These are phyloP conservation scores for Cuniculus paca DNA, from an alignment of 2,797 vertebrate genomes.

Conservation along the genomic window DNA sequence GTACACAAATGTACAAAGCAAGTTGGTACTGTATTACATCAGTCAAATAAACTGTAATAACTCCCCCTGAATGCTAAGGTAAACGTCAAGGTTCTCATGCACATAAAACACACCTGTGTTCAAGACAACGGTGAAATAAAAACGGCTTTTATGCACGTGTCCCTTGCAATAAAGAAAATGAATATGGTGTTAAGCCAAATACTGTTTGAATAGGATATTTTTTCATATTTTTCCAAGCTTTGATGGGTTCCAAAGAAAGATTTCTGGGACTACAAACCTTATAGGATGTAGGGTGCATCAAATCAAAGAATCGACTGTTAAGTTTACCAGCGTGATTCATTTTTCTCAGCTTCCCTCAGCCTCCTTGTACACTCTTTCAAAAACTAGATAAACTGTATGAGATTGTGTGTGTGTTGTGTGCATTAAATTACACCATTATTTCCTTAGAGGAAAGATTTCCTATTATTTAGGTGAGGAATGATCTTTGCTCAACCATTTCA, in stretches of 20 bases:
- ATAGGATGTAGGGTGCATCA: slow-evolving; percentile 64
- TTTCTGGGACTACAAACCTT: slow-evolving; percentile 30
- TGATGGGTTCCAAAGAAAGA: slow-evolving; percentile 59
- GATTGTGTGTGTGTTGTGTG: background rate
- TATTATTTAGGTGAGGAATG: slow-evolving; percentile 59
- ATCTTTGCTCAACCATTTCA: slow-evolving; percentile 36
- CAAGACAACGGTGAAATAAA: slow-evolving; percentile 50
- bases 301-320: slow-evolving; percentile 69
- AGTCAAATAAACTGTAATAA: slow-evolving; percentile 12
- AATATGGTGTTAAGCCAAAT: slow-evolving; percentile 35
- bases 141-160: slow-evolving; percentile 14
- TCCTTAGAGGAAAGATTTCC: slow-evolving; percentile 61
- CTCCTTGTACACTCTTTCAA: slow-evolving; percentile 26
- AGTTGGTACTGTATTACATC: background rate
- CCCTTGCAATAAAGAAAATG: slow-evolving; percentile 58
- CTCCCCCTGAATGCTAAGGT: background rate
- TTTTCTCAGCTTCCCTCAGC: slow-evolving; percentile 63
- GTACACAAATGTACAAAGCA: background rate
- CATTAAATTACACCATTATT: slow-evolving; percentile 52
- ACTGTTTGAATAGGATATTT: slow-evolving; percentile 51
- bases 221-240: slow-evolving; percentile 70
- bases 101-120: background rate
- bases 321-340: slow-evolving; percentile 67
- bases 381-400: slow-evolving; percentile 34
- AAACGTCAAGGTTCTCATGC: slow-evolving; percentile 28